These are phyloP conservation scores for Avahi laniger DNA, from an alignment of 2,797 vertebrate genomes.

Conservation along the genomic window DNA sequence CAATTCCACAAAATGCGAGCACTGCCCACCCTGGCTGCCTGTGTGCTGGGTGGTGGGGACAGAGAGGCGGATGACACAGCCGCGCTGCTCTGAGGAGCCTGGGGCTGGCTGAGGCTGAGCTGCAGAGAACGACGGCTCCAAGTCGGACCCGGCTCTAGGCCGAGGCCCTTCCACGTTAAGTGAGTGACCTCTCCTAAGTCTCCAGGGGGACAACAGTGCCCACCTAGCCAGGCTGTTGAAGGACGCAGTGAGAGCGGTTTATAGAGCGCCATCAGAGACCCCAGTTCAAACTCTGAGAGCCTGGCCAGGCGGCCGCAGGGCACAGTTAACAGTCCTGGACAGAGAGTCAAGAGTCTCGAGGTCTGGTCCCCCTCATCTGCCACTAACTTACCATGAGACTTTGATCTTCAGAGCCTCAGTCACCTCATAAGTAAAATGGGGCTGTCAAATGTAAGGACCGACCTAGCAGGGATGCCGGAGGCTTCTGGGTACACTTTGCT, in stretches of 20 bases:
- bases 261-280: not conserved
- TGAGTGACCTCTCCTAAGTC: not conserved
- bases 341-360: not conserved
- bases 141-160: not conserved
- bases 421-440: constrained; percentile 39
- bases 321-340: not conserved
- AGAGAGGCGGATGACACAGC: not conserved
- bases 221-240: not conserved
- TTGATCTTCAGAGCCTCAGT: constrained; percentile 1
- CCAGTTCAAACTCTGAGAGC: not conserved
- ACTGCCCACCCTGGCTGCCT: not conserved
- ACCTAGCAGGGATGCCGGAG: not conserved
- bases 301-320: not conserved
- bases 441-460: not conserved
- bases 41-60: not conserved
- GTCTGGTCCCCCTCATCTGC: not conserved
- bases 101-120: not conserved
- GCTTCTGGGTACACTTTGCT: not conserved
- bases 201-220: not conserved
- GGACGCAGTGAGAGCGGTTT: not conserved
- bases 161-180: not conserved
- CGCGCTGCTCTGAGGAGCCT: not conserved
- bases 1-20: not conserved
- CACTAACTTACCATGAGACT: not conserved
- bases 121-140: not conserved